Base-by-base conservation (phyloP, 2,113 vertebrate genomes). In the Gymnorhina tibicen region DNA sequence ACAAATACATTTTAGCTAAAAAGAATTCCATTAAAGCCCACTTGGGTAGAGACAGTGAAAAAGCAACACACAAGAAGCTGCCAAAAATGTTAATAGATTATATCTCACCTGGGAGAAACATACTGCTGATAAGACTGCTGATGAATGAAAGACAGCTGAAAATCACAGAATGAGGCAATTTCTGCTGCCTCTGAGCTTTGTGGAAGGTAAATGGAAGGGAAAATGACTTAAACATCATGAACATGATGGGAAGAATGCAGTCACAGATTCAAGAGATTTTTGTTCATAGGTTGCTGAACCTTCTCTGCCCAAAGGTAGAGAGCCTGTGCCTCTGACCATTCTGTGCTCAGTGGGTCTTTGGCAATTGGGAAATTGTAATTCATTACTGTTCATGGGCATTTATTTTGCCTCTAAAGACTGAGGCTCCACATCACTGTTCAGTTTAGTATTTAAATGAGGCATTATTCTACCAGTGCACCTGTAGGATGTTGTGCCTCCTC, bases 1-100 rank as follows among this genome's bases (percentile, higher is more conserved):
- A 93, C 77, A 89, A 93, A 63, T 11, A n/a, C 16, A 69, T 89
- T 81, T 76, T 63, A 19, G 33, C 56, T 76, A 74, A 85, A 91
- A 64, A 62, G 11, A 13, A 83, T 64, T 89, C 27, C 46, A 64
- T 92, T 93, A 74, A 97, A 90, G 52, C 64, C 92, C 83, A 89
- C 37, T 87, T 41, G 63, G 46, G 46, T 68, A 50, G 78, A 75
- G 39, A 63, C 13, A 64, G 70, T 10, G 24, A 87, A 93, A 93
- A 94, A 93, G 58, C 35, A 79, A 74, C 44, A 52, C 47, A 66
- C 15, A 23, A 72, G 84, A 68, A 92, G n/a, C 76, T 92, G 63
- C 62, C 79, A 85, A 75, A 96, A 89, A 87, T 87, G 42, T 78
- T 95, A 87, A 85, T 91, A 96, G 95, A 87, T 97, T 92, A 9